phyloP scores from a whole-genome alignment of 2,888 invertebrate genomes.

The Adela reaumurella region DNA sequence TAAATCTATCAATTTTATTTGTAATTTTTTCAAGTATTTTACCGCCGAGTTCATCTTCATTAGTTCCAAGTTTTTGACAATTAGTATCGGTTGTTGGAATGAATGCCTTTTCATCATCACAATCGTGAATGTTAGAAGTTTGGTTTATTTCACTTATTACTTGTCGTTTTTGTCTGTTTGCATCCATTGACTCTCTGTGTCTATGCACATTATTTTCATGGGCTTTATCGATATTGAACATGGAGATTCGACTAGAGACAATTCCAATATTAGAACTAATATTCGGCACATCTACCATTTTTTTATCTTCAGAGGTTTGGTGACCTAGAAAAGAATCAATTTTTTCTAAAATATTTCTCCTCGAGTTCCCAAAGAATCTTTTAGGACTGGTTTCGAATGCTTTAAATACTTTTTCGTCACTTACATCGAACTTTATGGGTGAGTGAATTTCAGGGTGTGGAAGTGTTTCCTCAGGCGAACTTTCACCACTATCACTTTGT shows the following conservation, averaged over 20 bases:
- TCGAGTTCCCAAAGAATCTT: slow-evolving; percentile 45
- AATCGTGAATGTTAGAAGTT: no score
- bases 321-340: slow-evolving; percentile 42
- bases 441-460: slow-evolving; percentile 4
- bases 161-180: slow-evolving; percentile 11
- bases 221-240: slow-evolving; percentile 40
- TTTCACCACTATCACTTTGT: slow-evolving; percentile 6
- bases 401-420: slow-evolving; percentile 41
- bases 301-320: slow-evolving; percentile 21
- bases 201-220: slow-evolving; percentile 33
- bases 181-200: slow-evolving; percentile 15
- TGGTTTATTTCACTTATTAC: slow-evolving; percentile 9
- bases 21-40: slow-evolving; percentile 16
- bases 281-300: slow-evolving; percentile 17
- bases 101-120: no score
- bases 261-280: slow-evolving; percentile 36
- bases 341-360: slow-evolving; percentile 44
- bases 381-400: slow-evolving; percentile 51
- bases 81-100: no score
- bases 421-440: slow-evolving; percentile 34
- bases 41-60: slow-evolving; percentile 14
- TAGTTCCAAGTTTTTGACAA: no score
- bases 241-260: slow-evolving; percentile 46
- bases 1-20: slow-evolving; percentile 16
- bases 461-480: neutral